Percentiles rank a stretch among this genome's conserved stretches.
phyloP scores from a whole-genome alignment of 2,888 invertebrate species.

The Ennomos erosarius region DNA sequence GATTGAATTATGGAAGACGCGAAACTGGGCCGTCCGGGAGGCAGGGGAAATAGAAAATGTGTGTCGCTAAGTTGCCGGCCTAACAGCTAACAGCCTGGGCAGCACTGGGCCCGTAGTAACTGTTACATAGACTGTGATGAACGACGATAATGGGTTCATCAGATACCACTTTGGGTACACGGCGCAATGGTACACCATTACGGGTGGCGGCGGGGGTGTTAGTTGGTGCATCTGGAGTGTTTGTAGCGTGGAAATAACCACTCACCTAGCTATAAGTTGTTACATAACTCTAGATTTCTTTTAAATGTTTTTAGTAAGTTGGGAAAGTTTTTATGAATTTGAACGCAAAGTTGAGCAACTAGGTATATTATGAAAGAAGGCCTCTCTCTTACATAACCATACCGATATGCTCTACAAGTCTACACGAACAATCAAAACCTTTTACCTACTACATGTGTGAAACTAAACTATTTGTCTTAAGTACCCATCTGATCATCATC shows the following conservation, averaged over 20 bases:
- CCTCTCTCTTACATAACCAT: no score
- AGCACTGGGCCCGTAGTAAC: conserved; percentile 58
- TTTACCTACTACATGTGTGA: no score
- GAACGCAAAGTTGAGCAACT: no score
- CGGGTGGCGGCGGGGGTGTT: conserved; percentile 6
- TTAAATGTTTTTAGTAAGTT: no score
- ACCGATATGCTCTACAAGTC: no score
- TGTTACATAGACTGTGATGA: conserved; percentile 68
- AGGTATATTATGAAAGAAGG: no score
- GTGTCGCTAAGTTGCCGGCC: conserved; percentile 78
- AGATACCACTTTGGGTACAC: conserved; percentile 70
- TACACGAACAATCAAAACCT: no score
- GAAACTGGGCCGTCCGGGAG: conserved; percentile 71
- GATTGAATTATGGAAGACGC: conserved; percentile 81
- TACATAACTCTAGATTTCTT: no score
- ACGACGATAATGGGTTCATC: conserved; percentile 80
- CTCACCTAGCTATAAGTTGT: no score
- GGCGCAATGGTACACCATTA: conserved; percentile 36
- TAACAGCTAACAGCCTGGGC: conserved; percentile 70
- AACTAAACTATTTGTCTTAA: no score
- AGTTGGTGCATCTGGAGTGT: conserved; percentile 4
- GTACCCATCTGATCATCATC: no score
- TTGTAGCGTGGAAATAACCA: background rate
- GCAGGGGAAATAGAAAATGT: conserved; percentile 82
- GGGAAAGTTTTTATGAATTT: no score